Conservation (phyloP, 2,888 invertebrate genomes). For the Drosophila bunnanda region DNA sequence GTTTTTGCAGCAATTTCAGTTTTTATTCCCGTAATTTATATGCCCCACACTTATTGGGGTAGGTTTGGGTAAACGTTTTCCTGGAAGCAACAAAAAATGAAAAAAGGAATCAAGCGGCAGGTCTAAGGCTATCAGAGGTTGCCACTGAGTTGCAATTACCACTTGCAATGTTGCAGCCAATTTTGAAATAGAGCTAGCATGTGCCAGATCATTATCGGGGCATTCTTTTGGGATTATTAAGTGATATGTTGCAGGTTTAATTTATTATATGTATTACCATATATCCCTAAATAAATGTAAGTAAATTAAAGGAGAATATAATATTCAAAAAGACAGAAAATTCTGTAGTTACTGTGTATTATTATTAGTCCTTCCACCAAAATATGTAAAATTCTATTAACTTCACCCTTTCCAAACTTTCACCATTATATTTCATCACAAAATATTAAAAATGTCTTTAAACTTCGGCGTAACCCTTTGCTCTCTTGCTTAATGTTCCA, state of each 20-base stretch:
- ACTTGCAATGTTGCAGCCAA: slow-evolving; percentile 27
- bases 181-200: slow-evolving; percentile 11
- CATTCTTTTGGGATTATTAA: neutral
- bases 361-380: neutral
- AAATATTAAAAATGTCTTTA: neutral
- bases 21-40: slow-evolving; percentile 77
- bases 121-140: slow-evolving; percentile 36
- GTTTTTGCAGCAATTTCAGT: slow-evolving; percentile 77
- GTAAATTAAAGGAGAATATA: too few relatives aligned
- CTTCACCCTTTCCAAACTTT: neutral
- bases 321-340: neutral
- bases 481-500: neutral
- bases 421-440: neutral
- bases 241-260: too few relatives aligned
- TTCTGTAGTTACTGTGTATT: too few relatives aligned
- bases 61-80: slow-evolving; percentile 74
- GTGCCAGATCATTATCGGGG: slow-evolving; percentile 49
- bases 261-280: neutral
- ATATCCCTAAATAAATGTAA: too few relatives aligned
- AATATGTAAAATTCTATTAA: neutral
- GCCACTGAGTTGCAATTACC: slow-evolving; percentile 58
- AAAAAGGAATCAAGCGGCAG: slow-evolving; percentile 2
- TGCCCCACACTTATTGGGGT: slow-evolving; percentile 68
- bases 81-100: slow-evolving; percentile 26
- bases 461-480: neutral